A percentile compares a stretch with the other conserved stretches of the same genome.
These are phyloP conservation scores for Dastarcus helophoroides DNA, from an alignment of 2,888 invertebrate species.

Conservation along the genomic window DNA sequence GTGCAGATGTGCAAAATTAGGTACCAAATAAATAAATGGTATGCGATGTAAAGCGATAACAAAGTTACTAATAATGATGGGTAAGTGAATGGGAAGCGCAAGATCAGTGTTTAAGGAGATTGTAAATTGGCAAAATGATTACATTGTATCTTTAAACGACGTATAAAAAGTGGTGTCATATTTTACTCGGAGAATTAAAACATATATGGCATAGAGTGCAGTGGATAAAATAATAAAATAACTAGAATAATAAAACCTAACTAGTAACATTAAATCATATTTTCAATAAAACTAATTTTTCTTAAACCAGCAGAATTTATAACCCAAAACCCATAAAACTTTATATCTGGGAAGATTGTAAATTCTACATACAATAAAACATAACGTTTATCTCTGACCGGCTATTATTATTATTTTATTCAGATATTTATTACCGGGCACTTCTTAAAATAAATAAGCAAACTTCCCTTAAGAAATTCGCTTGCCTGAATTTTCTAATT, in stretches of 20 bases:
- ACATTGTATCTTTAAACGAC: too few species aligned
- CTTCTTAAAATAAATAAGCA: too few species aligned
- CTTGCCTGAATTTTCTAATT: too few species aligned
- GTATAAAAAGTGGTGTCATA: too few species aligned
- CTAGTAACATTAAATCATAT: constrained; percentile 35
- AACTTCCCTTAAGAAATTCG: too few species aligned
- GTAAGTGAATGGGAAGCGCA: too few species aligned
- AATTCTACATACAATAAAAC: constrained; percentile 32
- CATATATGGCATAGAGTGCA: constrained; percentile 24
- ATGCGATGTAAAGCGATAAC: too few species aligned
- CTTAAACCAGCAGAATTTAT: constrained; percentile 26
- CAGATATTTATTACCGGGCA: too few species aligned
- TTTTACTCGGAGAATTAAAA: constrained; percentile 24
- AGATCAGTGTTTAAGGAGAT: too few species aligned
- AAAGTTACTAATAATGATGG: too few species aligned
- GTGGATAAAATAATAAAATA: constrained; percentile 19
- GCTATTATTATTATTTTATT: constrained; percentile 11
- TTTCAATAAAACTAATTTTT: constrained; percentile 36
- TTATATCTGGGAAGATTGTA: constrained; percentile 30
- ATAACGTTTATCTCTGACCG: constrained; percentile 23
- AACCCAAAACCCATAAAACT: constrained; percentile 30
- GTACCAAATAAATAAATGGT: too few species aligned
- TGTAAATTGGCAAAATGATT: background rate
- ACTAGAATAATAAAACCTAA: constrained; percentile 26
- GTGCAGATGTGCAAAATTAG: too few species aligned